Base-by-base conservation (phyloP, 2,113 vertebrate species). In the Triplophysa tibetana region DNA sequence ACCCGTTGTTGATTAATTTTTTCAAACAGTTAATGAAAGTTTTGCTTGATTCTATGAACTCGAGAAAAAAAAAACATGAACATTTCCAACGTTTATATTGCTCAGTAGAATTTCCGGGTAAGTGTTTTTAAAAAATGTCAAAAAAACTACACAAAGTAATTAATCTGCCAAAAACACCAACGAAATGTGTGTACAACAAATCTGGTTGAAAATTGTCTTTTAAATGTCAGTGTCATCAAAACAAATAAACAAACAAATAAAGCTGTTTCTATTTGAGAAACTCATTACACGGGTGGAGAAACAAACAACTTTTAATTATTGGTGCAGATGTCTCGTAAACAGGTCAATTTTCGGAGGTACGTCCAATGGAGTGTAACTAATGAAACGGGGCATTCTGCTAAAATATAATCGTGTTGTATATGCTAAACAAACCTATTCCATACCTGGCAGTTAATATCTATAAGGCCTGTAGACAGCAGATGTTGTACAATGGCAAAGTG, bases 401-500 rank as follows among this genome's bases (percentile, higher is more conserved):
- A 70, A 70, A 72, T 24, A 3, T 16, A 17, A 17, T 3, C 4
- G 16, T 16, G 16, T 52, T 12, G 43, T 45, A 12, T 45, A 45
- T 45, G 43, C 43, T 45, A 45, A 45, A 43, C 41, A 43, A 52
- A 52, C 3, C 6, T 3, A 58, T 7, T 45, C 29, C 87, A 77
- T 64, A 98, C 98, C 95, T 99, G 98, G 83, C 96, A 98, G 92
- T 98, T 98, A 78, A 98, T 95, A 41, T 98, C 94, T 87, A 96
- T 93, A 43, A 95, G 82, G 56, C 95, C 95, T 0, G 94, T 95
- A 43, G 92, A 93, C 50, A 98, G 92, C 75, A 99, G 94, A 73
- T 97, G 93, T 86, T 96, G 93, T 21, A 99, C 97, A 1, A 97
- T 94, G 0, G 93, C 92, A 0, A 95, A 97, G 90, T 99, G 96